These are phyloP conservation scores for Henicopernis longicauda DNA, from an alignment of 2,113 vertebrate genomes.

Conservation along the genomic window DNA sequence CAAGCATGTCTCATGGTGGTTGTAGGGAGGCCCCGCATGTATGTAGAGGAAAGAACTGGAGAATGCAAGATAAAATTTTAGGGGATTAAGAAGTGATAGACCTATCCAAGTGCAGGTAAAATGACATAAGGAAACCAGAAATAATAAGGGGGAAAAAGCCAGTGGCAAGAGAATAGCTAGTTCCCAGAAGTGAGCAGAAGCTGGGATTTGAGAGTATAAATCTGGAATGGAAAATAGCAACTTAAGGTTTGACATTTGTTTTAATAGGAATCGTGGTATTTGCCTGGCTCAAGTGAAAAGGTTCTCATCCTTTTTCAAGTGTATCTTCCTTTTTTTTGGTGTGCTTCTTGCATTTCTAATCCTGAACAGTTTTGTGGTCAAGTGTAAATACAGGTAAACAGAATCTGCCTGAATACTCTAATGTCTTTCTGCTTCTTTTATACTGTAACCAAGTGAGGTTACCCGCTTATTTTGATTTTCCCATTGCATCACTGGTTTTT, in stretches of 20 bases:
- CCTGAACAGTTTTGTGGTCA: neutral
- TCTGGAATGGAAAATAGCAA: neutral
- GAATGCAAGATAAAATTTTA: neutral
- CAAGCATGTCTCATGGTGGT: fast-evolving
- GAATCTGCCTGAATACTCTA: neutral
- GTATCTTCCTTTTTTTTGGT: fast-evolving
- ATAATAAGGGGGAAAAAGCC: neutral
- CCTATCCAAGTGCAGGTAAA: neutral
- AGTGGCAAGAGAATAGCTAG: neutral
- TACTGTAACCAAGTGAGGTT: neutral
- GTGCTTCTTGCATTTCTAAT: neutral
- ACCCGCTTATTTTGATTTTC: neutral
- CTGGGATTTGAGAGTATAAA: neutral
- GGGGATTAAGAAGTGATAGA: neutral
- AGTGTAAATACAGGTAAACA: neutral
- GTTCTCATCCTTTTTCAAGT: neutral
- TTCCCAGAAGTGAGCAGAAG: neutral
- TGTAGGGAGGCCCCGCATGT: fast-evolving
- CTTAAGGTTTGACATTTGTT: neutral
- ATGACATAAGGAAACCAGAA: neutral
- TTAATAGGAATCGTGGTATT: neutral
- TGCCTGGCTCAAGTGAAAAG: neutral
- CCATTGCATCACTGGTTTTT: neutral
- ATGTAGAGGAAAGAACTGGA: neutral
- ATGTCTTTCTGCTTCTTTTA: neutral